Evolutionary conservation across 1,140 invertebrate genomes (phyloP).

Genomic region (Drosophila pseudoobscura): DNA sequence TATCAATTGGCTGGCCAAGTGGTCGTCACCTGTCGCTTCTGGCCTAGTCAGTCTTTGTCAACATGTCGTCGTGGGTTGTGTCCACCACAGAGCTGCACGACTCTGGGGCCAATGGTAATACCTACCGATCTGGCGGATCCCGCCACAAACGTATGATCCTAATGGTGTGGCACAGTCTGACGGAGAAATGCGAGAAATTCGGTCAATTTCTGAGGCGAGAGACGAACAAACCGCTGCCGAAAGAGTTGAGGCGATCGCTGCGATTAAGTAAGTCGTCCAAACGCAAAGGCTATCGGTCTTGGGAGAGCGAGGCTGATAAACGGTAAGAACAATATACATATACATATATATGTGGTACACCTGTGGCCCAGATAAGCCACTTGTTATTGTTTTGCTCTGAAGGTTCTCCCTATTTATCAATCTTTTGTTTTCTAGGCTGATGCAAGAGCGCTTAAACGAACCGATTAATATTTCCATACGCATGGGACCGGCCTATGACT

Average conservation of each 20-base stretch:
- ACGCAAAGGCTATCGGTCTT: constrained; percentile 84
- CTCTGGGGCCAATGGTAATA: constrained; percentile 15
- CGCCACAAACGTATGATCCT: constrained; percentile 35
- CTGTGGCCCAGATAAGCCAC: constrained; percentile 44
- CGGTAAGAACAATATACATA: constrained; percentile 71
- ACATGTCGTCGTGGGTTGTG: constrained; percentile 68
- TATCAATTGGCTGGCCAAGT: too few relatives aligned
- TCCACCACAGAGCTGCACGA: constrained; percentile 55
- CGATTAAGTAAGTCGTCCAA: constrained; percentile 81
- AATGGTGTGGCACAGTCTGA: constrained; percentile 57
- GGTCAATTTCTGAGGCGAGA: constrained; percentile 53
- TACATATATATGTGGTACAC: too few relatives aligned
- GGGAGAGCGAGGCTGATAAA: constrained; percentile 85
- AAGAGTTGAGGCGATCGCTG: constrained; percentile 71
- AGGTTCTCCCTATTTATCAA: background rate
- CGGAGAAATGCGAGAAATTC: constrained; percentile 50
- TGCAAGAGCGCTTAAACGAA: constrained; percentile 52
- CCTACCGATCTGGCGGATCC: constrained; percentile 5
- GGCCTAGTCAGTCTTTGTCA: constrained; percentile 46
- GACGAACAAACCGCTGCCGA: constrained; percentile 69
- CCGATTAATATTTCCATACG: constrained; percentile 62
- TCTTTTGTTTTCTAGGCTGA: constrained; percentile 22
- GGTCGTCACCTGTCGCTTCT: too few relatives aligned
- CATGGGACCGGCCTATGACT: constrained; percentile 64
- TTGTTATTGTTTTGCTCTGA: constrained; percentile 35